phyloP scores from a whole-genome alignment of 2,797 vertebrate genomes.

The Eulemur coronatus region DNA sequence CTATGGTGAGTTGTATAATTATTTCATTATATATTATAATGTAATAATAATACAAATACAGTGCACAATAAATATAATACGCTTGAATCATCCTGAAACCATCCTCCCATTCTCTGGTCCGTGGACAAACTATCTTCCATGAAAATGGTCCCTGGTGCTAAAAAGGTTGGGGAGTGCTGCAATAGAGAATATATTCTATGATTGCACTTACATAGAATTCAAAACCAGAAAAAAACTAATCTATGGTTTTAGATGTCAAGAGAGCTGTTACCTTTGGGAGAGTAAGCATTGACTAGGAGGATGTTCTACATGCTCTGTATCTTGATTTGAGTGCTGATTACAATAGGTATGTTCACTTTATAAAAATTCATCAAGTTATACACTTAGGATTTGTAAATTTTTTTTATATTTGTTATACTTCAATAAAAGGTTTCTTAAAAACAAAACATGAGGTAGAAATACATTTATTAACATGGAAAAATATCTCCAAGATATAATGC shows the following conservation, averaged over 20 bases:
- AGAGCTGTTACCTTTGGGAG: not conserved
- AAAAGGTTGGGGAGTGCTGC: too few relatives aligned
- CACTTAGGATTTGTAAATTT: not conserved
- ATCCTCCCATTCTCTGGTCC: too few relatives aligned
- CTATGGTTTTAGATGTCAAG: not conserved
- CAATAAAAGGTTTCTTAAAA: conserved; percentile 20
- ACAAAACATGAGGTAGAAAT: not conserved
- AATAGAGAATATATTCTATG: not conserved
- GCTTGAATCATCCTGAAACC: too few relatives aligned
- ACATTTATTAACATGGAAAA: not conserved
- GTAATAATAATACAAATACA: too few relatives aligned
- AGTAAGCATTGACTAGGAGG: not conserved
- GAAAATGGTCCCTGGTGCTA: too few relatives aligned
- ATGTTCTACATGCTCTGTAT: not conserved
- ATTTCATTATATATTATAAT: too few relatives aligned
- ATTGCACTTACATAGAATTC: not conserved
- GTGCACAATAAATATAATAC: too few relatives aligned
- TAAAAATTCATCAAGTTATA: not conserved
- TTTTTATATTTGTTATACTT: not conserved
- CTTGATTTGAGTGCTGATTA: not conserved
- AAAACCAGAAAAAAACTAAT: not conserved
- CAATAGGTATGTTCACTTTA: not conserved
- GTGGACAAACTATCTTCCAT: too few relatives aligned
- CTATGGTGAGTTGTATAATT: too few relatives aligned
- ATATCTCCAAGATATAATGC: not conserved